These are phyloP conservation scores for Idaea straminata DNA, from an alignment of 2,888 invertebrate species.

Conservation along the genomic window DNA sequence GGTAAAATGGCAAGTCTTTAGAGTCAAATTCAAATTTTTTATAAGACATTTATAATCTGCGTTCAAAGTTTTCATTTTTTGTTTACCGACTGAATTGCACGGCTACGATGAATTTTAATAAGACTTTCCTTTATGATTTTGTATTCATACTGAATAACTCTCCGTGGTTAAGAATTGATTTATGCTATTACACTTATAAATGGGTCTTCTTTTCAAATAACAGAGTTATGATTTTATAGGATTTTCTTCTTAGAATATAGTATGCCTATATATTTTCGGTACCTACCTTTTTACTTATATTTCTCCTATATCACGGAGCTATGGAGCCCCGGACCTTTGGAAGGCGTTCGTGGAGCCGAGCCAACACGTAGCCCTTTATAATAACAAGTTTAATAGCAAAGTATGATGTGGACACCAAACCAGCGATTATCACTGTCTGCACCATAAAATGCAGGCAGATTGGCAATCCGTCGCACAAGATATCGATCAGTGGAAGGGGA, in stretches of 20 bases:
- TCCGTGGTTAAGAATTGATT: constrained; percentile 55
- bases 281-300: neutral
- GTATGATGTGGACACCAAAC: too few relatives aligned
- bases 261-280: neutral
- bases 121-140: constrained; percentile 50
- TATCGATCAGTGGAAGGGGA: too few relatives aligned
- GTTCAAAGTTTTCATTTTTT: constrained; percentile 43
- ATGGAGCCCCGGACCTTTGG: too few relatives aligned
- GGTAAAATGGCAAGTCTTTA: too few relatives aligned
- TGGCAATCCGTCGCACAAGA: too few relatives aligned
- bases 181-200: constrained; percentile 56
- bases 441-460: too few relatives aligned
- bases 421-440: too few relatives aligned
- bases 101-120: constrained; percentile 55
- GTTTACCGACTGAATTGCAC: constrained; percentile 47
- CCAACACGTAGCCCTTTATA: too few relatives aligned
- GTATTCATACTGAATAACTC: constrained; percentile 51
- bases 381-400: too few relatives aligned
- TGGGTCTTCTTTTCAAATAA: constrained; percentile 40
- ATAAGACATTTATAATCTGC: constrained; percentile 33
- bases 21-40: constrained; percentile 7
- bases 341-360: too few relatives aligned
- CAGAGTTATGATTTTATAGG: constrained; percentile 33
- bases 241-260: constrained; percentile 19
- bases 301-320: too few relatives aligned